Conservation (phyloP, 2,888 invertebrate species). For the Cantharis lateralis region DNA sequence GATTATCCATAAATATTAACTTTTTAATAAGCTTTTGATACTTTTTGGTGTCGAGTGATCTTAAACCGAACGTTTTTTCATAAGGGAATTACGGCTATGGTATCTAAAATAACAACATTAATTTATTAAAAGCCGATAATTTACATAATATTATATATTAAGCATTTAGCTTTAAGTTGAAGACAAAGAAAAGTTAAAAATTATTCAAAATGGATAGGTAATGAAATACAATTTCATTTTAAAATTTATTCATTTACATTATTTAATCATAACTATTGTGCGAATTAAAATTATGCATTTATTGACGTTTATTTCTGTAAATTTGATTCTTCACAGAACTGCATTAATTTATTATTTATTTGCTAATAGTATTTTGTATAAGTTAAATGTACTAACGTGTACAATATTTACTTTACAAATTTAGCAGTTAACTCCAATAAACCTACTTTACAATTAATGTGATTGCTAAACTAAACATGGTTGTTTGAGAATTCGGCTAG, state of each 20-base stretch:
- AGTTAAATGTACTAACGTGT: not conserved
- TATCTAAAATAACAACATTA: not conserved
- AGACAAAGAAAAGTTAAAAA: not conserved
- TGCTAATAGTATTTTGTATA: not conserved
- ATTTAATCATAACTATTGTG: not conserved
- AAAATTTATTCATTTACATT: not conserved
- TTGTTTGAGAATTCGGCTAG: not conserved
- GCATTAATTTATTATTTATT: not conserved
- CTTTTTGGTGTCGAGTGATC: not conserved
- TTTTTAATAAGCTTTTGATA: not conserved
- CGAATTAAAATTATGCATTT: not conserved
- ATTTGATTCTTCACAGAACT: not conserved
- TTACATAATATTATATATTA: not conserved
- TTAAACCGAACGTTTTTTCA: not conserved
- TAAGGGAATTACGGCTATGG: no score
- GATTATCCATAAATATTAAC: not conserved
- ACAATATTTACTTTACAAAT: not conserved
- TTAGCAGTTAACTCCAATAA: not conserved
- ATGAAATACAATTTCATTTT: not conserved
- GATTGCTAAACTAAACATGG: not conserved
- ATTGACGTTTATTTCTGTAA: not conserved
- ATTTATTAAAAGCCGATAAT: not conserved
- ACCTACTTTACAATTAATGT: not conserved
- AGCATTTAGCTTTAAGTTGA: not conserved
- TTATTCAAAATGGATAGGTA: not conserved